A percentile compares a stretch with the other conserved stretches of the same genome.
phyloP scores from a whole-genome alignment of 2,888 invertebrate genomes.

The Spilosoma lubricipeda region DNA sequence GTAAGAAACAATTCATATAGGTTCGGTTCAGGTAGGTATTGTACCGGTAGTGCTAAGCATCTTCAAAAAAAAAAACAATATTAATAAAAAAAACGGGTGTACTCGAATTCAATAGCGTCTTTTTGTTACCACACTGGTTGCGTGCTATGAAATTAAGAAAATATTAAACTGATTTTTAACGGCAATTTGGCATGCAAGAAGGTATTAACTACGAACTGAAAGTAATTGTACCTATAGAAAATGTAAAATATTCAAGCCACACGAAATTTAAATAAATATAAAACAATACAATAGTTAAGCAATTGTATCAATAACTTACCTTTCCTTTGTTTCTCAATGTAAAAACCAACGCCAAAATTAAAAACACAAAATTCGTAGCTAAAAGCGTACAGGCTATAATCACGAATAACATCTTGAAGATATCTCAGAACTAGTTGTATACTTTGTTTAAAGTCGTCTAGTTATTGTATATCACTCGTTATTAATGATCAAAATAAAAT shows the following conservation, averaged over 20 bases:
- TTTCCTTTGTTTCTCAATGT: conserved; percentile 49
- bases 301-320: conserved; percentile 45
- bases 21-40: neutral
- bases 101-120: neutral
- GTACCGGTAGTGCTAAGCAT: neutral
- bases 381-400: conserved; percentile 55
- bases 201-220: neutral
- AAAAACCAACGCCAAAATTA: conserved; percentile 56
- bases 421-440: neutral
- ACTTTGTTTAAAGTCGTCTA: neutral
- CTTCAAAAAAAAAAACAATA: no score
- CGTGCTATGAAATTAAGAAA: neutral
- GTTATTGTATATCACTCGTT: conserved; percentile 14
- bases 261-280: neutral
- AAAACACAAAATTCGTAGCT: conserved; percentile 57
- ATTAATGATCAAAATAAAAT: conserved; percentile 3
- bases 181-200: neutral
- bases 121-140: neutral
- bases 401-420: conserved; percentile 35
- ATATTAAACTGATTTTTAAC: neutral
- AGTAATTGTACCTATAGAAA: neutral
- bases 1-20: neutral
- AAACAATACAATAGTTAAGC: neutral
- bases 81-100: no score
- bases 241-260: neutral